Percentiles rank a stretch among this genome's conserved stretches.
phyloP scores from a whole-genome alignment of 2,888 invertebrate species.

The Lepidonotus clava region DNA sequence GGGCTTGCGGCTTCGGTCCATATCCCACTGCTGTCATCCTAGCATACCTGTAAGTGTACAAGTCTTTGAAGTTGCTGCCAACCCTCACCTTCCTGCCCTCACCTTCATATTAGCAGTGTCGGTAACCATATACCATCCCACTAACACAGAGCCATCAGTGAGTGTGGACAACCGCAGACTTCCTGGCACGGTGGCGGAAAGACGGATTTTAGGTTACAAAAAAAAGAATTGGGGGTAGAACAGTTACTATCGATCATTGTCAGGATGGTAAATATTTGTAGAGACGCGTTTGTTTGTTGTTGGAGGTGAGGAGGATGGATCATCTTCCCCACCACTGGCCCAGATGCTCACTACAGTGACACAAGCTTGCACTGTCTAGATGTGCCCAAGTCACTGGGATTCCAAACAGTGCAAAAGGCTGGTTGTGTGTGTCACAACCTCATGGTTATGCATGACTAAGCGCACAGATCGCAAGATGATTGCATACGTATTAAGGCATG shows the following conservation, averaged over 20 bases:
- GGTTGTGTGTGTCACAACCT: too few relatives aligned
- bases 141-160: background rate
- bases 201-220: background rate
- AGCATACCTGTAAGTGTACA: conserved; percentile 11
- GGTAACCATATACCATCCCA: background rate
- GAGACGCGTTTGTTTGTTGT: conserved; percentile 24
- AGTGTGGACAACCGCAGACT: background rate
- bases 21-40: background rate
- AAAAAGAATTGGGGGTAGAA: background rate
- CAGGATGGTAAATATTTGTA: conserved; percentile 23
- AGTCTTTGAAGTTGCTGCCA: conserved; percentile 15
- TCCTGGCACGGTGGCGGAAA: background rate
- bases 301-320: conserved; percentile 9
- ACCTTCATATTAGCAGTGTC: background rate
- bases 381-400: too few relatives aligned
- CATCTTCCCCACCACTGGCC: background rate
- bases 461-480: too few relatives aligned
- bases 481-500: too few relatives aligned
- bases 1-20: too few relatives aligned
- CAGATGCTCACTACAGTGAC: background rate
- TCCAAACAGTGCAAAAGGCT: too few relatives aligned
- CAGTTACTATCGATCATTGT: conserved; percentile 43
- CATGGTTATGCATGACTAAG: too few relatives aligned
- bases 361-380: too few relatives aligned
- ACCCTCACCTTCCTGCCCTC: too few relatives aligned